Evolutionary conservation across 1,140 invertebrate species (phyloP), one percentile per base, ranked within the genome.

Genomic region (Battus philenor): DNA sequence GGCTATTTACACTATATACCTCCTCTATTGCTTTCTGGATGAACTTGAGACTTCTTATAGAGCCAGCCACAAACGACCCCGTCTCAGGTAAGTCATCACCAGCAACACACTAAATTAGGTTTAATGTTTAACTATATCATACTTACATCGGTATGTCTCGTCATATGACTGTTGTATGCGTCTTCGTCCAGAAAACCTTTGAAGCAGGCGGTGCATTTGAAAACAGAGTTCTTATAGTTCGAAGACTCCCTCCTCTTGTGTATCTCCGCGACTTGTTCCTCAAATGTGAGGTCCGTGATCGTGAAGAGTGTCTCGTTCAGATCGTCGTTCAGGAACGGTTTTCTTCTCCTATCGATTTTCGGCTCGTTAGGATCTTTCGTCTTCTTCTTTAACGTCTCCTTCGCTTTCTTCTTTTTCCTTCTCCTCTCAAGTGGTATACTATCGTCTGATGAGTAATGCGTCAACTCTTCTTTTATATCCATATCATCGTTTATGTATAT

Each of bases 131-230:
- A n/a, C n/a, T n/a, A n/a, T n/a, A n/a, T n/a, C n/a, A 27, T 30
- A 74, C 76, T 76, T 38, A 83, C 79, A 50, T 64, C 17, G 3
- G 79, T 74, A 61, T 83, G 79, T 11, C 77, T 51, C 0, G 50
- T 61, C 51, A 79, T 68, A 27, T 83, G 79, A 1, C 64, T 52
- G 10, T 68, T 74, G 34, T 74, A 83, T 0, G 80, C 77, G 4
- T 76, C 73, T 26, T 76, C 68, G 22, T 84, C 79, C n/a, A 81
- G 36, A 33, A 81, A 84, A 0, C 79, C 79, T 36, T 84, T 84
- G 20, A 53, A 84, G 44, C 80, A 84, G 11, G 53, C 67, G 0
- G 52, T 64, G 38, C 80, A 84, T 43, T 81, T 79, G 32, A 61
- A 81, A 3, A 67, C 39, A 0, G 73, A 56, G 8, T 84, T 81